A percentile compares a stretch with the other conserved stretches of the same genome.
These are phyloP conservation scores for Microctenopoma stevenorrisi DNA, from an alignment of 2,797 vertebrate genomes.

Conservation along the genomic window DNA sequence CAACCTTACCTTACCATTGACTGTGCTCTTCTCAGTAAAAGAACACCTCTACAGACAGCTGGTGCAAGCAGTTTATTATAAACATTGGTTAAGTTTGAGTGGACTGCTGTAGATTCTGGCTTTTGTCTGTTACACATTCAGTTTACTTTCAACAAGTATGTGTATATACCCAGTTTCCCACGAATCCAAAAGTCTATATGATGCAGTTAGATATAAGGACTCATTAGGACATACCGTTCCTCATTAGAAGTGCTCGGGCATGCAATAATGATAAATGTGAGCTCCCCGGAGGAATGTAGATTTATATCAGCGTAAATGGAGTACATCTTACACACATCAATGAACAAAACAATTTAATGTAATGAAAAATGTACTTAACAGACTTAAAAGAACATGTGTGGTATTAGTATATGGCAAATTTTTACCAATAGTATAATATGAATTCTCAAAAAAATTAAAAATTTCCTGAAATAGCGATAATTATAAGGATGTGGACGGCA, in stretches of 20 bases:
- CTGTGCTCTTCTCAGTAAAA: too few relatives aligned
- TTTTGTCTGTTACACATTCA: constrained; percentile 53
- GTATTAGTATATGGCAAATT: not conserved
- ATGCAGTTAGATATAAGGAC: constrained; percentile 1
- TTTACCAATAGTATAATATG: too few relatives aligned
- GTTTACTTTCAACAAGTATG: constrained; percentile 38
- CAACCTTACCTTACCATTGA: too few relatives aligned
- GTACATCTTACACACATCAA: not conserved
- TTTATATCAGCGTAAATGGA: constrained; percentile 8
- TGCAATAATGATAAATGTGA: constrained; percentile 27
- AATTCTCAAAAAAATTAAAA: not conserved
- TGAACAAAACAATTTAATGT: not conserved
- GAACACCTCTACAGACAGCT: too few relatives aligned
- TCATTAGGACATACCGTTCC: constrained; percentile 18
- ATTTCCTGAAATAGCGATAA: constrained; percentile 8
- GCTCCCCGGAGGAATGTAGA: constrained; percentile 21
- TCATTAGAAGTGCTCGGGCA: constrained; percentile 19
- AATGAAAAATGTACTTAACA: not conserved
- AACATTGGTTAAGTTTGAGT: too few relatives aligned
- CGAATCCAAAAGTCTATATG: constrained; percentile 15
- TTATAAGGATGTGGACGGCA: not conserved
- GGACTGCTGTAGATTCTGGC: not conserved
- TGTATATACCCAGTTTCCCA: constrained; percentile 3
- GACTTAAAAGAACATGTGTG: not conserved
- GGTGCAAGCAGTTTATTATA: too few relatives aligned